Evolutionary conservation across 2,113 vertebrate species (phyloP).

Genomic region (Archilochus colubris): DNA sequence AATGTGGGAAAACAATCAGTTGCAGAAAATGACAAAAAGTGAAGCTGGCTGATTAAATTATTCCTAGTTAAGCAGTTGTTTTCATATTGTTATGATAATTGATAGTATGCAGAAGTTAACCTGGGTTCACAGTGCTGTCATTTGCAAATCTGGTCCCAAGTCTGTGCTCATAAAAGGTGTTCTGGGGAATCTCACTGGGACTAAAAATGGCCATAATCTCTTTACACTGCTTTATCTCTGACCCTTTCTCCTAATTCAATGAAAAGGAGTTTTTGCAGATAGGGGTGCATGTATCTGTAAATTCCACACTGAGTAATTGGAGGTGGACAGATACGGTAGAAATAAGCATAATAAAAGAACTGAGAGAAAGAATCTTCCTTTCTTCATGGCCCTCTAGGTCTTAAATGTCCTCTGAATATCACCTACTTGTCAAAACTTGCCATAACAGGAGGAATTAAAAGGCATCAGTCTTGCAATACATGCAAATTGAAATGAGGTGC

Average conservation of each 20-base stretch:
- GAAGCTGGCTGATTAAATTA: slow-evolving; percentile 34
- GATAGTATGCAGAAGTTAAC: slow-evolving; percentile 5
- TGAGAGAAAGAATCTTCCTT: not conserved
- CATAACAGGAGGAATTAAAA: slow-evolving; percentile 45
- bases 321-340: not conserved
- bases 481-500: slow-evolving; percentile 3
- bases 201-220: slow-evolving; percentile 15
- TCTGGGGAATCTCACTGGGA: not conserved
- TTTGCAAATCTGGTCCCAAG: slow-evolving; percentile 25
- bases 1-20: not conserved
- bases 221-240: not conserved
- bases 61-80: not conserved
- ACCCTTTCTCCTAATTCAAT: not conserved
- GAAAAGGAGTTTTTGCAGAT: slow-evolving; percentile 17
- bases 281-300: not conserved
- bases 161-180: not conserved
- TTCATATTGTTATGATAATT: slow-evolving; percentile 38
- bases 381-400: slow-evolving; percentile 16
- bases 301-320: slow-evolving; percentile 13
- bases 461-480: slow-evolving; percentile 6
- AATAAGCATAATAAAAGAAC: slow-evolving; percentile 42
- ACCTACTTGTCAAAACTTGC: slow-evolving; percentile 31
- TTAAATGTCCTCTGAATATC: slow-evolving; percentile 10
- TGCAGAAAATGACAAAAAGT: not conserved
- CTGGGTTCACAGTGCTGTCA: slow-evolving; percentile 9